phyloP scores from a whole-genome alignment of 2,113 vertebrate genomes.

The Pycnonotus jocosus region DNA sequence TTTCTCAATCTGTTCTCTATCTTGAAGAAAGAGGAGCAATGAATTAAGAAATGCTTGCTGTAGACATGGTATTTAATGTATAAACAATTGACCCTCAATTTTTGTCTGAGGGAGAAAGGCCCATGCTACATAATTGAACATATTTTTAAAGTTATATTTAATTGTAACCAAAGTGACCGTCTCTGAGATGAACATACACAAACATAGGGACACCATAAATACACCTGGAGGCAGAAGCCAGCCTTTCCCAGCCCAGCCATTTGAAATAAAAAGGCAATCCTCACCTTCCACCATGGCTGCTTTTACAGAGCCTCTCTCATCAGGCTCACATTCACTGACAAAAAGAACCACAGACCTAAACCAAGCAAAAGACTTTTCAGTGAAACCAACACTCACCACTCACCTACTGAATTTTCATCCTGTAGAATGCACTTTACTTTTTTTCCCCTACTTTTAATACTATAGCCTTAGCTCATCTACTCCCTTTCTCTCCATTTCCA shows the following conservation, averaged over 20 bases:
- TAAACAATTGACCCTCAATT: not conserved
- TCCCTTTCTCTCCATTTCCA: not conserved
- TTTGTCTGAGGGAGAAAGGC: accelerated
- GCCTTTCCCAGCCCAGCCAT: not conserved
- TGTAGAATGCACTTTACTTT: not conserved
- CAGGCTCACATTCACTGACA: not conserved
- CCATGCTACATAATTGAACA: not conserved
- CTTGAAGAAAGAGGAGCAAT: not conserved
- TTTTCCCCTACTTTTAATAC: not conserved
- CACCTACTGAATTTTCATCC: not conserved
- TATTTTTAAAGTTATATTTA: not conserved
- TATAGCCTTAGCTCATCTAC: not conserved
- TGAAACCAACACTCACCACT: not conserved
- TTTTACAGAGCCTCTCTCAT: not conserved
- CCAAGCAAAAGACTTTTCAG: not conserved
- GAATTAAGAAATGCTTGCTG: not conserved
- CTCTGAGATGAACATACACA: not conserved
- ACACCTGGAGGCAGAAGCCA: not conserved
- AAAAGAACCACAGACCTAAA: not conserved
- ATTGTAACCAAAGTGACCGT: not conserved
- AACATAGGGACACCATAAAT: not conserved
- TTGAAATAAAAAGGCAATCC: not conserved
- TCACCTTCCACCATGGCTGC: not conserved
- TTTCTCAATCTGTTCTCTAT: not conserved
- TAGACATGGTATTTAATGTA: not conserved